phyloP scores from a whole-genome alignment of 2,113 vertebrate species.

The Daubentonia madagascariensis region DNA sequence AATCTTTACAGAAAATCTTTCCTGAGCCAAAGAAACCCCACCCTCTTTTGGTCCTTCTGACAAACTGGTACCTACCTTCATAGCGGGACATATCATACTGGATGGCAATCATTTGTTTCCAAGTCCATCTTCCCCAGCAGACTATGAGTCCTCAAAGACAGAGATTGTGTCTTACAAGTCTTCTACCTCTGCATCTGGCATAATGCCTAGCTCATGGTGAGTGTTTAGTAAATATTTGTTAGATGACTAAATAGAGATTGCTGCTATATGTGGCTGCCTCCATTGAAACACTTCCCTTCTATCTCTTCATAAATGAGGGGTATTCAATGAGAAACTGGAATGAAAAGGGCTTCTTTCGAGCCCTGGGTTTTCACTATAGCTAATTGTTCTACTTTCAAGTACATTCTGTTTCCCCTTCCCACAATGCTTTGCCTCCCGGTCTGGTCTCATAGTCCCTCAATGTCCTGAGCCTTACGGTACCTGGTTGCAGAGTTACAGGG shows the following conservation, averaged over 20 bases:
- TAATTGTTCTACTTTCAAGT: not conserved
- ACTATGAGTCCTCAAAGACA: not conserved
- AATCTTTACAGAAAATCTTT: not conserved
- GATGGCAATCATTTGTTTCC: not conserved
- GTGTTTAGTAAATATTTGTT: constrained; percentile 58
- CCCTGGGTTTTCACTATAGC: not conserved
- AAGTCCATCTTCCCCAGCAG: not conserved
- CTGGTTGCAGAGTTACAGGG: not conserved
- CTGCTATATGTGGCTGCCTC: not conserved
- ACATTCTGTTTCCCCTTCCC: not conserved
- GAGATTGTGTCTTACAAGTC: constrained; percentile 26
- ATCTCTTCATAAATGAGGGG: not conserved
- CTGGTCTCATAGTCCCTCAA: not conserved
- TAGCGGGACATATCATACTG: not conserved
- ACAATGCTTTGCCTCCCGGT: not conserved
- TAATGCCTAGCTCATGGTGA: not conserved
- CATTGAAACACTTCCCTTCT: not conserved
- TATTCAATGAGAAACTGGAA: not conserved
- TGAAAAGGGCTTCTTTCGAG: not conserved
- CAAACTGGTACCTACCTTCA: not conserved
- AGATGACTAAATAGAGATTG: constrained; percentile 48
- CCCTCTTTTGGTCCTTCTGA: not conserved
- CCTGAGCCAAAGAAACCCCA: not conserved
- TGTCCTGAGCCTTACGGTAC: not conserved
- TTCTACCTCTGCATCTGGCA: not conserved